A percentile compares a stretch with the other conserved stretches of the same genome.
These are phyloP conservation scores for Seira ritae DNA, from an alignment of 2,888 invertebrate genomes.

Conservation along the genomic window DNA sequence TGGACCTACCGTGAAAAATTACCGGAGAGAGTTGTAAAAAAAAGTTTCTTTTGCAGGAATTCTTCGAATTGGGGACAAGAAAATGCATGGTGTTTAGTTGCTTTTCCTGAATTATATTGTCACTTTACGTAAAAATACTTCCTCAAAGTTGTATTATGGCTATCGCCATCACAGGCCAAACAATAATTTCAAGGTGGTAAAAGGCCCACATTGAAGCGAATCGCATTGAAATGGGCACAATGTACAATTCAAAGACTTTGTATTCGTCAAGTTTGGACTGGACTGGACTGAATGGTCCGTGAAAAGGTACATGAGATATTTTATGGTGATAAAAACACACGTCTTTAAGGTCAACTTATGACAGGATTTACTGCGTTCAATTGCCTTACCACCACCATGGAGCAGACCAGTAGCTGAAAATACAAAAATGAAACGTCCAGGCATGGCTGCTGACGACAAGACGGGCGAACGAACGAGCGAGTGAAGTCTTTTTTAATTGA, in stretches of 20 bases:
- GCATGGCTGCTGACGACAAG: slow-evolving; percentile 13
- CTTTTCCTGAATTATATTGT: slow-evolving; percentile 10
- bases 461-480: neutral
- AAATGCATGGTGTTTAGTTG: slow-evolving; percentile 20
- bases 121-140: too few relatives aligned
- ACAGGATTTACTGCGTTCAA: slow-evolving; percentile 23
- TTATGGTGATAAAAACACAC: slow-evolving; percentile 42
- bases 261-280: slow-evolving; percentile 6
- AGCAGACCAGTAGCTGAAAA: neutral
- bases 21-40: slow-evolving; percentile 39
- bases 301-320: too few relatives aligned
- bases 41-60: slow-evolving; percentile 42
- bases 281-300: too few relatives aligned
- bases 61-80: slow-evolving; percentile 40
- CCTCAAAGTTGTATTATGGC: slow-evolving; percentile 32
- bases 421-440: slow-evolving; percentile 2
- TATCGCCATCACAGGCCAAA: neutral
- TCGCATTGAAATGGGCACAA: neutral
- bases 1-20: slow-evolving; percentile 56
- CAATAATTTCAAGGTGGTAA: slow-evolving; percentile 44
- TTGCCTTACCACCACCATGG: too few relatives aligned
- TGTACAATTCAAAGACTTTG: too few relatives aligned
- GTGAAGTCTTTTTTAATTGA: slow-evolving; percentile 42
- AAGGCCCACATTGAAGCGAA: slow-evolving; percentile 32
- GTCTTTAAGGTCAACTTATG: slow-evolving; percentile 37